Conservation (phyloP, 2,113 vertebrate genomes). For the Candoia aspera region DNA sequence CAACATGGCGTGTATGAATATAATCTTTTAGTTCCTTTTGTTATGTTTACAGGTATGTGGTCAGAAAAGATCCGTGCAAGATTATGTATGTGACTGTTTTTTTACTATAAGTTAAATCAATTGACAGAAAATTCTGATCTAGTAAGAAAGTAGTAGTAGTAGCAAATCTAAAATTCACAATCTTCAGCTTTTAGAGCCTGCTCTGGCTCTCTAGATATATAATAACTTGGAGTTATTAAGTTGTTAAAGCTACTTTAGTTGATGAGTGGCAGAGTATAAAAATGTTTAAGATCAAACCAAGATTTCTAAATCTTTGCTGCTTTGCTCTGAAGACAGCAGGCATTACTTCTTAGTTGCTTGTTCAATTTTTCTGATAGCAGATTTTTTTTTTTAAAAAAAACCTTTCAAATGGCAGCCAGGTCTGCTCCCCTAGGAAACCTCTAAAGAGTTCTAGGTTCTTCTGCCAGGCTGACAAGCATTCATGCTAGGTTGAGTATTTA, state of each 20-base stretch:
- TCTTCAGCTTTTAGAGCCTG: background rate
- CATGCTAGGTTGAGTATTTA: conserved; percentile 55
- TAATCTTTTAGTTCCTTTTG: too few relatives aligned
- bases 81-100: conserved; percentile 1
- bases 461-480: conserved; percentile 56
- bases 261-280: conserved; percentile 26
- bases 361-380: conserved; percentile 51
- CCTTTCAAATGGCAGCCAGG: conserved; percentile 51
- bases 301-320: conserved; percentile 44
- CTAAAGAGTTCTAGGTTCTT: conserved; percentile 51
- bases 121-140: conserved; percentile 31
- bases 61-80: background rate
- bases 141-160: background rate
- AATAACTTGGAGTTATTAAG: background rate
- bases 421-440: conserved; percentile 50
- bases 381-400: conserved; percentile 43
- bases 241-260: conserved; percentile 32
- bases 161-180: background rate
- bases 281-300: conserved; percentile 22
- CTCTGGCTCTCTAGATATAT: conserved; percentile 24
- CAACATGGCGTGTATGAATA: background rate
- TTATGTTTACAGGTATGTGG: too few relatives aligned
- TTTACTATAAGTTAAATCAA: conserved; percentile 38
- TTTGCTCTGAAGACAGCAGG: conserved; percentile 37
- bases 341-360: conserved; percentile 56